Percentiles rank a stretch among this genome's conserved stretches.
Evolutionary conservation across 2,797 vertebrate species (phyloP).

Genomic region (Triplophysa bombifrons): DNA sequence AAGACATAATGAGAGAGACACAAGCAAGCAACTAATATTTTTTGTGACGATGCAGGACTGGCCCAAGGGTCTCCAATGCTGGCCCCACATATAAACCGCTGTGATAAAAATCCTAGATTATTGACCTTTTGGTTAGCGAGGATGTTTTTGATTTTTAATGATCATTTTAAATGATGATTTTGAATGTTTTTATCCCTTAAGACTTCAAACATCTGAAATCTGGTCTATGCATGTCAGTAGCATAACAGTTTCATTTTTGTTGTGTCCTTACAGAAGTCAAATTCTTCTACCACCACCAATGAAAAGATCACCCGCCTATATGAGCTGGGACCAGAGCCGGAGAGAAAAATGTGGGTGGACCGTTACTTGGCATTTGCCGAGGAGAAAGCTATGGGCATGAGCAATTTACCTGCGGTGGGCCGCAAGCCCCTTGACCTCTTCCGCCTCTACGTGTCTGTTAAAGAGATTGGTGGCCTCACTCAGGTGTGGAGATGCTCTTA

Average conservation of each 20-base stretch:
- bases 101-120: constrained; percentile 2
- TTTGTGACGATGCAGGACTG: too few relatives aligned
- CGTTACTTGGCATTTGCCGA: constrained; percentile 93
- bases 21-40: too few relatives aligned
- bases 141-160: background rate
- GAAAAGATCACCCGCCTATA: constrained; percentile 98
- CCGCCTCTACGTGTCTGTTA: constrained; percentile 94
- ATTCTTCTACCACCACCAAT: constrained; percentile 96
- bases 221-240: background rate
- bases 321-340: constrained; percentile 94
- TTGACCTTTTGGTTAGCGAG: background rate
- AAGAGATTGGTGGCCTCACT: constrained; percentile 97
- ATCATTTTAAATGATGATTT: background rate
- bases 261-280: constrained; percentile 86
- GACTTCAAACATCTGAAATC: constrained; percentile 7
- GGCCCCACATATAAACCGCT: background rate
- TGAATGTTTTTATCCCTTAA: background rate
- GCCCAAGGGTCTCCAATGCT: too few relatives aligned
- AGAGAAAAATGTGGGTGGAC: constrained; percentile 98
- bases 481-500: constrained; percentile 76
- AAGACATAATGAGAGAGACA: too few relatives aligned
- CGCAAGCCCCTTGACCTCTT: constrained; percentile 97
- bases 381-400: constrained; percentile 98
- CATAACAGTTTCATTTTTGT: constrained; percentile 36
- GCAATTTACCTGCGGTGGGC: constrained; percentile 94